Base-by-base conservation (phyloP, 2,113 vertebrate species). In the Nothocercus nigrocapillus region DNA sequence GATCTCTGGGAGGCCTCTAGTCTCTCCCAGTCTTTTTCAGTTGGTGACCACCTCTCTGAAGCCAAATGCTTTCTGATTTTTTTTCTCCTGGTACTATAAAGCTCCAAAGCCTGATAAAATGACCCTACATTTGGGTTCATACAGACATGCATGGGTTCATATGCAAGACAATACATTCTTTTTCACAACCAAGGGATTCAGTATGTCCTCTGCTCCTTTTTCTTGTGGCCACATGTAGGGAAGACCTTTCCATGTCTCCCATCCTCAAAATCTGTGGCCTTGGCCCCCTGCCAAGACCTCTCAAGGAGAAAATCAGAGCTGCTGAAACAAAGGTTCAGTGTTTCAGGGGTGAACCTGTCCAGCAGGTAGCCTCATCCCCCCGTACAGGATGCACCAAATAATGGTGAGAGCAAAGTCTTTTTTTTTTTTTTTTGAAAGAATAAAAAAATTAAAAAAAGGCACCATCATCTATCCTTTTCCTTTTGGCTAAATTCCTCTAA, bases 401-500 rank as follows among this genome's bases (percentile, higher is more conserved):
- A 32, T 1, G 0, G 21, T 70, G 28, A 0, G 5, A 63, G n/a
- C 14, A 56, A 89, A 49, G 61, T 54, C 27, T 56, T 54, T 28
- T 27, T 17, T 5, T 49, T 49, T 95, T 93, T 79, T 61, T 88
- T 11, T 40, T 51, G 95, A 82, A 92, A 90, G 96, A 97, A 96
- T 95, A 93, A 95, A 96, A 97, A 95, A 93, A 49, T 21, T 22
- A 49, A 21, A 98, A 97, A 97, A 97, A 96, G 93, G 95, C 97
- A 92, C 97, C 96, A 98, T 98, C 98, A 97, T 98, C 98, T 98
- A 95, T 97, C 97, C 98, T 98, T 98, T 99, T 98, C 98, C 98
- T 99, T 99, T 99, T 99, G 98, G 99, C 97, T 91, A 98, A 98
- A 99, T 99, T 99, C 98, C 98, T 98, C 95, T 98, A 98, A 98